Evolutionary conservation across 2,888 invertebrate genomes (phyloP), one percentile per base, ranked within the genome.

Genomic region (Acanthopleura granulata): DNA sequence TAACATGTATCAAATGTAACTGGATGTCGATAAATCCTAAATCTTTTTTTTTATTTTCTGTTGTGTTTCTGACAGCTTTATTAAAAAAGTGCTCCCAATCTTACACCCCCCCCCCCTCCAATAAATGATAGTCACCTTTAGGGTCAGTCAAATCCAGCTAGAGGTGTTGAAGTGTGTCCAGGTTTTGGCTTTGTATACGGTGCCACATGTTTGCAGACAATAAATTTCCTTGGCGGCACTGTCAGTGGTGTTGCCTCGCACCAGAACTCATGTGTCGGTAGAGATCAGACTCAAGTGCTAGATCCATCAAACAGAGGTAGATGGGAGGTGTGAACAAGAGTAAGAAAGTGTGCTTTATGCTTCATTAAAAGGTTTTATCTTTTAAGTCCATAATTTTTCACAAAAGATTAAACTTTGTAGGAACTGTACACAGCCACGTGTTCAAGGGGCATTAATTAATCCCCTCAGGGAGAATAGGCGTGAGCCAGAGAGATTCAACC

Each of bases 281-380:
- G 40, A 40, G 22, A 57, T 18, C 57, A 4, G 22, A 57, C n/a
- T 57, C 22, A 57, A 57, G 57, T 57, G 57, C 3, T 12, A 18
- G 18, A 22, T 18, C 22, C 57, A 57, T 57, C 57, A 57, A 57
- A 12, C n/a, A 22, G 57, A 57, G 57, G 57, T 57, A 57, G 57
- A 57, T 57, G n/a, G 22, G 22, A 57, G 57, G 57, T 57, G 57
- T 57, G 57, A 57, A 57, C 57, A 57, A 22, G n/a, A 57, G 57
- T n/a, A 57, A 57, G 57, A 57, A 57, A 57, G 57, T n/a, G 57
- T 57, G n/a, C 57, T 57, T 57, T 57, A 57, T 57, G 18, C 57
- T 57, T 57, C 22, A 57, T 57, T 57, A n/a, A 57, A 18, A n/a
- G 4, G 57, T 22, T 4, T 57, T 57, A 57, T 57, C 57, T 57